Conservation (phyloP, 2,888 invertebrate genomes). For the Calameuta filiformis region DNA sequence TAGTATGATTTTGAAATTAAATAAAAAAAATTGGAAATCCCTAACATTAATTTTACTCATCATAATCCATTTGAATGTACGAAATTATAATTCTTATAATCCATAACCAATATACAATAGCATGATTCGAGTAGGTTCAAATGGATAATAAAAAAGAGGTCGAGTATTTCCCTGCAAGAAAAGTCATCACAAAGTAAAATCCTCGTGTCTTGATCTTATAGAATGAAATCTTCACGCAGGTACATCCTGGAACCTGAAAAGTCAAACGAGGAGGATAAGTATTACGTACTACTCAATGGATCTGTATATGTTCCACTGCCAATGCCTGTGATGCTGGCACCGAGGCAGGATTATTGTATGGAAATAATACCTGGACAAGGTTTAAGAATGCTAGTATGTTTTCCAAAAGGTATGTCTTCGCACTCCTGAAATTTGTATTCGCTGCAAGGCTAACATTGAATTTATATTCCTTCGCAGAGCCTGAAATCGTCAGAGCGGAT, state of each 20-base stretch:
- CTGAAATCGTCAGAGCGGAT: conserved; percentile 34
- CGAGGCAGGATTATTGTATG: conserved; percentile 71
- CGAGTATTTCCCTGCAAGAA: not conserved
- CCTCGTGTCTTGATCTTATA: conserved; percentile 1
- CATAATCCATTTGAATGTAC: not conserved
- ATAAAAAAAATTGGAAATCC: not conserved
- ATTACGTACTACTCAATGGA: conserved; percentile 72
- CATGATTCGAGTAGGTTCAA: not conserved
- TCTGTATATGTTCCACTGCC: conserved; percentile 70
- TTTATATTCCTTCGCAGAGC: conserved; percentile 32
- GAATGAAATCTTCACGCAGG: conserved; percentile 55
- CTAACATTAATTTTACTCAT: not conserved
- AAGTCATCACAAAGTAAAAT: not conserved
- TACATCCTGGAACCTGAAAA: conserved; percentile 70
- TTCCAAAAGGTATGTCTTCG: conserved; percentile 47
- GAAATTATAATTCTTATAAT: not conserved
- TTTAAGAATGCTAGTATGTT: conserved; percentile 69
- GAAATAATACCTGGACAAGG: conserved; percentile 70
- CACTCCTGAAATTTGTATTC: not conserved
- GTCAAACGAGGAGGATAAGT: conserved; percentile 69
- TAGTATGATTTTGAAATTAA: conserved; percentile 19
- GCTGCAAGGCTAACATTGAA: conserved; percentile 11
- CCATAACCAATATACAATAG: not conserved
- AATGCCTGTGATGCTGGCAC: conserved; percentile 66
- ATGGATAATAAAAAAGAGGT: not conserved